Conservation (phyloP, 2,888 invertebrate genomes). For the Odontocolon sp. region DNA sequence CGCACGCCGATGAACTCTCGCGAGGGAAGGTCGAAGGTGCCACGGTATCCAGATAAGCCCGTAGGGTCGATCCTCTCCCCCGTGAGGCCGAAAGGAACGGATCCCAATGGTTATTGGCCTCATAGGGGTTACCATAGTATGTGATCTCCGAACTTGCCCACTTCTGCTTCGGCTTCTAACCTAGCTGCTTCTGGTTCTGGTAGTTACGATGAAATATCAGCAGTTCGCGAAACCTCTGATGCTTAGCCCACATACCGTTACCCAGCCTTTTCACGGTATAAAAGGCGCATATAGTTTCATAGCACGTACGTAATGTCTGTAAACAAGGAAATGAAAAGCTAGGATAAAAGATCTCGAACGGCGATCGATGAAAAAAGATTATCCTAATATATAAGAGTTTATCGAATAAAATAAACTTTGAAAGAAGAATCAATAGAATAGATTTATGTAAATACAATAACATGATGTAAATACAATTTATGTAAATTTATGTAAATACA, state of each 20-base stretch:
- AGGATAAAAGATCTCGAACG: background rate
- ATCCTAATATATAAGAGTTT: no score
- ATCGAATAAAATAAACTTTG: no score
- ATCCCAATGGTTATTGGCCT: slow-evolving; percentile 59
- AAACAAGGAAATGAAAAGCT: background rate
- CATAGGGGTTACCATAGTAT: slow-evolving; percentile 48
- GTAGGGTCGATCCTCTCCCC: slow-evolving; percentile 37
- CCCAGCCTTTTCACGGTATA: background rate
- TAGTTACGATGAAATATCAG: slow-evolving; percentile 55
- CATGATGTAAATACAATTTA: no score
- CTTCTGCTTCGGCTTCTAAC: background rate
- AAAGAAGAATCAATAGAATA: no score
- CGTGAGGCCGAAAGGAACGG: slow-evolving; percentile 49
- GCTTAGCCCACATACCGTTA: background rate
- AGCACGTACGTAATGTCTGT: no score
- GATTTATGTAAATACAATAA: background rate
- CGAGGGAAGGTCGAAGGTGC: slow-evolving; percentile 51
- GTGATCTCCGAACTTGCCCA: slow-evolving; percentile 27
- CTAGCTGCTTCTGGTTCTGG: background rate
- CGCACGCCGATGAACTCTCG: slow-evolving; percentile 36
- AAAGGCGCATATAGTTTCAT: background rate
- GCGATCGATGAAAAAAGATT: background rate
- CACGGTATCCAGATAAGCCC: slow-evolving; percentile 61
- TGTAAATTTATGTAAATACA: no score
- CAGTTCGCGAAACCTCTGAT: background rate